Conservation (phyloP, 2,797 vertebrate genomes). For the Parauchenoglanis punctatus region DNA sequence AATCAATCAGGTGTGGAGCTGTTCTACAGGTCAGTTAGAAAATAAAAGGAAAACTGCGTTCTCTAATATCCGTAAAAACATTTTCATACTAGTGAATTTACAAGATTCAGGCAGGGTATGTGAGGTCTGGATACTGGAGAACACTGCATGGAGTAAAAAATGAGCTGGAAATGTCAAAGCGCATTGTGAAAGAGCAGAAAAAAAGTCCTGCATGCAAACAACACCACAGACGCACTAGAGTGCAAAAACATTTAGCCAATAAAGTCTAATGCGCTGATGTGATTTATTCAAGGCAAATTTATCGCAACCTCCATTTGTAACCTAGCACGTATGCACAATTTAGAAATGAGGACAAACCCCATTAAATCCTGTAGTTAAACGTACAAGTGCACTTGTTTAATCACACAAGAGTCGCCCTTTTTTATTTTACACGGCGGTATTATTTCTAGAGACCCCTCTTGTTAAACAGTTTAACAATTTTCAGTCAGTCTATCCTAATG, state of each 20-base stretch:
- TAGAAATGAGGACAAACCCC: neutral
- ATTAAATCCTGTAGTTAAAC: neutral
- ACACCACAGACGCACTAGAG: neutral
- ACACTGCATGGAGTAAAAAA: neutral
- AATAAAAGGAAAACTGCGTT: neutral
- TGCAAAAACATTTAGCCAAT: neutral
- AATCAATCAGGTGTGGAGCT: neutral
- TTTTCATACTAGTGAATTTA: neutral
- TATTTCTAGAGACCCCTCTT: neutral
- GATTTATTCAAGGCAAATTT: neutral
- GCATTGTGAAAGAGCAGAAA: neutral
- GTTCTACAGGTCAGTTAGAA: neutral
- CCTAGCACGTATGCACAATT: no score
- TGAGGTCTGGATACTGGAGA: neutral
- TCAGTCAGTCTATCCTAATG: neutral
- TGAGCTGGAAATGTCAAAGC: conserved; percentile 19
- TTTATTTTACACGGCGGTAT: neutral
- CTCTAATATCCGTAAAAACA: neutral
- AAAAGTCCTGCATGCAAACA: neutral
- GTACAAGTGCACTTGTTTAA: no score
- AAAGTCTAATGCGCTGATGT: neutral
- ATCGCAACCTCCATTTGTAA: neutral
- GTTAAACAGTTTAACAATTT: neutral
- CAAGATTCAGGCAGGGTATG: neutral
- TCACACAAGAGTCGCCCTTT: neutral